Conservation (phyloP, 2,888 invertebrate species). For the Agrotis exclamationis region DNA sequence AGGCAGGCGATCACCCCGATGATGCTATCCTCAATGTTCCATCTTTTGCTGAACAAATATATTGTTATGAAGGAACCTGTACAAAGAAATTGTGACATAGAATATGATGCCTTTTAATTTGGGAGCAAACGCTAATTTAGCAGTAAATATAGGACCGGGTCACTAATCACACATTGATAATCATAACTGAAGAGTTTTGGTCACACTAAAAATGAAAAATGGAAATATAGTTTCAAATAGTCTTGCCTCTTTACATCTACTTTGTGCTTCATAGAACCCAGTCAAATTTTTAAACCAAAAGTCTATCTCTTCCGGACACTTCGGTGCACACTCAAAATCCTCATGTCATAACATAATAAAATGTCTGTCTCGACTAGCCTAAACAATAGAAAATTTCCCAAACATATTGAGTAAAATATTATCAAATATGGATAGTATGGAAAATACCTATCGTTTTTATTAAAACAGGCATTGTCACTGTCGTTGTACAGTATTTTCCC, state of each 20-base stretch:
- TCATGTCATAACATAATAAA: neutral
- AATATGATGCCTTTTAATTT: slow-evolving; percentile 24
- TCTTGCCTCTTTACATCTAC: no score
- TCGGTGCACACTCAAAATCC: neutral
- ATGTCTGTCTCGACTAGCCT: neutral
- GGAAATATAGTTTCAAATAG: neutral
- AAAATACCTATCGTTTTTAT: slow-evolving; percentile 34
- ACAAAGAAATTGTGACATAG: slow-evolving; percentile 50
- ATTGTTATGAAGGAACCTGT: slow-evolving; percentile 90
- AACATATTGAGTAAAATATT: slow-evolving; percentile 31
- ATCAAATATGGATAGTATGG: slow-evolving; percentile 37
- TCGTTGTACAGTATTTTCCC: slow-evolving; percentile 25
- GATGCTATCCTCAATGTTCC: slow-evolving; percentile 88
- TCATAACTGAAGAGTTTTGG: neutral
- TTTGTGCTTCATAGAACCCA: no score
- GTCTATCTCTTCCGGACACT: neutral
- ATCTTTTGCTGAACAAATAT: slow-evolving; percentile 88
- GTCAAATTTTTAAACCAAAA: neutral
- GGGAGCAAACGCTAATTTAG: neutral
- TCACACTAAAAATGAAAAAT: no score
- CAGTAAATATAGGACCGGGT: neutral
- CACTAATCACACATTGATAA: neutral
- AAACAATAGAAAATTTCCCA: neutral
- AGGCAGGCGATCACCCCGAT: slow-evolving; percentile 89
- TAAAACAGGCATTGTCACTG: slow-evolving; percentile 48